Evolutionary conservation across 2,888 invertebrate genomes (phyloP).

Genomic region (Cataglyphis livida): DNA sequence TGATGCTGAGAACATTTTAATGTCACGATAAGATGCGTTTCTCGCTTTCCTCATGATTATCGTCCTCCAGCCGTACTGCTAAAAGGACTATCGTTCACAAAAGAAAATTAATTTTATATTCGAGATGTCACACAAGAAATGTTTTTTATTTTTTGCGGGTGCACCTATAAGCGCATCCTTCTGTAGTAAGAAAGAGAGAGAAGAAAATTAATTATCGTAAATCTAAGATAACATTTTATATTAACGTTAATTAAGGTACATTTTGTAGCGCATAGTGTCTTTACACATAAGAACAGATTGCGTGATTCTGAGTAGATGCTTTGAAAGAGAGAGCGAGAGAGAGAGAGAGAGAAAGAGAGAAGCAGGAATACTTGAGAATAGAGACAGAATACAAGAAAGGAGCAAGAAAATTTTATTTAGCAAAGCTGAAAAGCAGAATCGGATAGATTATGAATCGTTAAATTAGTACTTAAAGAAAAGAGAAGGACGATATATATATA

Average conservation of each 20-base stretch:
- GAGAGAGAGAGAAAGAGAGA: slow-evolving; percentile 22
- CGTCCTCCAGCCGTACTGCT: slow-evolving; percentile 46
- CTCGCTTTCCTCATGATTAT: slow-evolving; percentile 30
- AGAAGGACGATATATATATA: background rate
- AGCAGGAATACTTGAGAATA: slow-evolving; percentile 22
- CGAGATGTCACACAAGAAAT: slow-evolving; percentile 50
- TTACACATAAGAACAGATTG: slow-evolving; percentile 42
- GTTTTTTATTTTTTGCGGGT: slow-evolving; percentile 65
- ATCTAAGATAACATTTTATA: slow-evolving; percentile 77
- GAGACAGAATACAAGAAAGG: background rate
- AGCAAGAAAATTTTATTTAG: slow-evolving; percentile 39
- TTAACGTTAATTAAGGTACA: slow-evolving; percentile 74
- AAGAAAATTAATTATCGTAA: slow-evolving; percentile 56
- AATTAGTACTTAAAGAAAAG: slow-evolving; percentile 22
- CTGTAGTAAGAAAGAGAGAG: slow-evolving; percentile 54
- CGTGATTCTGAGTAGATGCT: slow-evolving; percentile 65
- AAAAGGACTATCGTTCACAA: slow-evolving; percentile 22
- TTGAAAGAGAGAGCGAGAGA: slow-evolving; percentile 30
- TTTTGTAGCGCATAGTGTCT: slow-evolving; percentile 73
- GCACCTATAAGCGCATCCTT: slow-evolving; percentile 53
- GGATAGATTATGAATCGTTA: slow-evolving; percentile 23
- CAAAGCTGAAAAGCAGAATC: slow-evolving; percentile 18
- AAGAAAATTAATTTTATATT: slow-evolving; percentile 66
- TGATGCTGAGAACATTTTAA: background rate
- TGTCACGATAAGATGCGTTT: background rate